Evolutionary conservation across 37 sponge, comb jelly and placozoan genomes (phyloP), one percentile per base, ranked within the genome.

Genomic region (Cliona cf. orientalis): DNA sequence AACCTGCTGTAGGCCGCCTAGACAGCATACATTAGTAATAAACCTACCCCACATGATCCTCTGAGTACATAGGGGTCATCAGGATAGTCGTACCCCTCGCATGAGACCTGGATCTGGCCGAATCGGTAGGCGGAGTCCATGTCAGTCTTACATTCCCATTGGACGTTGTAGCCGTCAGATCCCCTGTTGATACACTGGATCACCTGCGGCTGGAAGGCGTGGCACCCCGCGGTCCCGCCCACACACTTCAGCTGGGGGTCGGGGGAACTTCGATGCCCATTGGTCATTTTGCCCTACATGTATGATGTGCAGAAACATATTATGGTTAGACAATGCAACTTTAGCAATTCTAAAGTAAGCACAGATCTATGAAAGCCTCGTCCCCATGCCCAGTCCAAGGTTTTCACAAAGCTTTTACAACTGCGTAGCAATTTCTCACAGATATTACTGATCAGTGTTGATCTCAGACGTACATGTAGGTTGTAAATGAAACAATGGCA

Each of bases 81-180:
- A 31, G 94, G 94, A 42, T 90, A 79, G 4, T 93, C 89, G 45
- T 90, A 96, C 2, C 97, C 97, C 69, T 96, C 97, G 65, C 97
- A 96, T 1, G 86, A 82, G 43, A 96, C 97, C 45, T 89, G 78
- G 26, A 96, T 77, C n/a, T 80, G 62, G 9, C 97, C 97, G 69
- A 96, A 91, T 62, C 80, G 76, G 86, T 85, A 93, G 26, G 62
- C 56, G 33, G 66, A 49, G 69, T 92, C 94, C 84, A 93, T 81
- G 9, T 96, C 89, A 14, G 94, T 80, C 77, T 96, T 90, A 41
- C 97, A 96, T 74, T 96, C 97, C 97, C 97, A 96, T 84, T 90
- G 88, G 0, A 90, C 94, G 63, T 96, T 94, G 26, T 85, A 80
- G 1, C 94, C 94, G 65, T 93, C 90, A 25, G 49, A 80, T 3